These are phyloP conservation scores for Esox niger DNA, from an alignment of 2,113 vertebrate genomes.

Conservation along the genomic window DNA sequence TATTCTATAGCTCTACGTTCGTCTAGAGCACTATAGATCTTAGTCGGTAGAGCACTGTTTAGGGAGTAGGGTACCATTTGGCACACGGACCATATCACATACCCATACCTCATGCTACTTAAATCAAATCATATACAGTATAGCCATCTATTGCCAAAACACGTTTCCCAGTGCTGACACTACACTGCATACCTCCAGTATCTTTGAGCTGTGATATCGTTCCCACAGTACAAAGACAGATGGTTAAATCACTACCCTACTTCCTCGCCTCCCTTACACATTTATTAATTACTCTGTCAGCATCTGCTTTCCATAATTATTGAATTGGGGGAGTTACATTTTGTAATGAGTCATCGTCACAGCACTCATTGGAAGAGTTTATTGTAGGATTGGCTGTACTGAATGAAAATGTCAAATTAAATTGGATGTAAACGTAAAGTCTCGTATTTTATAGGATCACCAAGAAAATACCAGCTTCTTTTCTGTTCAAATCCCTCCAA, in stretches of 20 bases:
- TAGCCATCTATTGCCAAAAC: no score
- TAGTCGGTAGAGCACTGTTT: no score
- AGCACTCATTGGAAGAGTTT: conserved; percentile 1
- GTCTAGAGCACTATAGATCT: no score
- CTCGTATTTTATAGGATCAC: conserved; percentile 4
- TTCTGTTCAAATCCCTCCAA: conserved; percentile 15
- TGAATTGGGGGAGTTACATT: conserved; percentile 6
- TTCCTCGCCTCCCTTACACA: neutral
- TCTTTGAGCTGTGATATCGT: no score
- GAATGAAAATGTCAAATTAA: neutral
- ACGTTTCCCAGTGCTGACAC: no score
- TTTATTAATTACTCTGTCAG: conserved; percentile 7
- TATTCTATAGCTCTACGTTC: no score
- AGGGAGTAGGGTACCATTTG: no score
- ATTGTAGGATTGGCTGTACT: neutral
- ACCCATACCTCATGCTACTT: no score
- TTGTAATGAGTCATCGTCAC: conserved; percentile 1
- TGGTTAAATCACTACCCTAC: neutral
- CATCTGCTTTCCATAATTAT: conserved; percentile 17
- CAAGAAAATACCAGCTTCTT: conserved; percentile 2
- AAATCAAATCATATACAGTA: no score
- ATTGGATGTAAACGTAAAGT: neutral
- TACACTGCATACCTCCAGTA: no score
- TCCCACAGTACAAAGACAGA: no score
- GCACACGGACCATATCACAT: no score